Conservation (phyloP, 1,140 invertebrate genomes). For the Pseudomyrmex concolor region DNA sequence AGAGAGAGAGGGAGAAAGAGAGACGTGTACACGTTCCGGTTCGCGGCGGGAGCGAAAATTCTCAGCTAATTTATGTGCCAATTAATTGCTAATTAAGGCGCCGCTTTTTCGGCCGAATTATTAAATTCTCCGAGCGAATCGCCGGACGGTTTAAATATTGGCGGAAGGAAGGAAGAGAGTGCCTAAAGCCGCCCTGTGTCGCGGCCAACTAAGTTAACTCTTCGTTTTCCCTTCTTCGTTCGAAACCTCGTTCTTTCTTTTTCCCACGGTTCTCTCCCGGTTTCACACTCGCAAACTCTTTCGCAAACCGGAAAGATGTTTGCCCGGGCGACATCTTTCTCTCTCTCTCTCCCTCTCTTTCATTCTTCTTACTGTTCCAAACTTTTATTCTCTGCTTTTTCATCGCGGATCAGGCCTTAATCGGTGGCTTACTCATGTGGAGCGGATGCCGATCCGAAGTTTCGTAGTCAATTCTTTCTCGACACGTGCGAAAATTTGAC, state of each 20-base stretch:
- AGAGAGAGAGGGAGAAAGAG: slow-evolving; percentile 26
- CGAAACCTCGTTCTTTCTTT: slow-evolving; percentile 32
- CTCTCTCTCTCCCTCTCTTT: not conserved
- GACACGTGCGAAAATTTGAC: slow-evolving; percentile 17
- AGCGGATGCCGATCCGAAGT: slow-evolving; percentile 24
- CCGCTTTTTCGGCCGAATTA: slow-evolving; percentile 81
- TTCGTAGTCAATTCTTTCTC: not conserved
- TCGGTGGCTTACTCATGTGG: slow-evolving; percentile 66
- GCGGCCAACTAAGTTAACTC: slow-evolving; percentile 55
- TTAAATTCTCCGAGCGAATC: slow-evolving; percentile 76
- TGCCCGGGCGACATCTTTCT: slow-evolving; percentile 57
- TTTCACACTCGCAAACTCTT: slow-evolving; percentile 22
- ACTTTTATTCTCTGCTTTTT: slow-evolving; percentile 78
- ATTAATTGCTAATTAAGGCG: slow-evolving; percentile 85
- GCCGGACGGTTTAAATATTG: slow-evolving; percentile 22
- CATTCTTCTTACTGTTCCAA: slow-evolving; percentile 68
- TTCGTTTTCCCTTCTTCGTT: slow-evolving; percentile 51
- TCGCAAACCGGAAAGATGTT: slow-evolving; percentile 39
- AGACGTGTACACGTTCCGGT: slow-evolving; percentile 22
- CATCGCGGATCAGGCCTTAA: slow-evolving; percentile 81
- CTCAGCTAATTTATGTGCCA: slow-evolving; percentile 83
- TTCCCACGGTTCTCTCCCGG: not conserved
- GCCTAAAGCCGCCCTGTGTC: slow-evolving; percentile 10
- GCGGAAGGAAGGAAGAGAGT: not conserved
- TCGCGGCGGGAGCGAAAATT: slow-evolving; percentile 73